phyloP scores from a whole-genome alignment of 2,888 invertebrate species.

The Mylabris sibirica region DNA sequence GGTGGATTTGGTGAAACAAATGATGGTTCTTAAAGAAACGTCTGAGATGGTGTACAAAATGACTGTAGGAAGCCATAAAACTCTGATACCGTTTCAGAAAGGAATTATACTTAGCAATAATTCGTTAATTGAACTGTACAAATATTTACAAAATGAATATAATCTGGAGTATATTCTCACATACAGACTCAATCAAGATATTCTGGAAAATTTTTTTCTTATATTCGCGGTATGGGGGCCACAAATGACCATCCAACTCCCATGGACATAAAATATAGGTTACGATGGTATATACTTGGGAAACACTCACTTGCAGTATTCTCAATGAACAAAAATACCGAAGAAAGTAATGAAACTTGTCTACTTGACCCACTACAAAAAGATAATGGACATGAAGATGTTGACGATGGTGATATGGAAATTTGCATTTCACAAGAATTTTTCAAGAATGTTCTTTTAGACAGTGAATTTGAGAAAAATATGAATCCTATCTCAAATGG shows the following conservation, averaged over 20 bases:
- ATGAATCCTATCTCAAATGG: no score
- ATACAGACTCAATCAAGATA: constrained; percentile 38
- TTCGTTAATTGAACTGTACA: constrained; percentile 23
- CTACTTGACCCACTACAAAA: no score
- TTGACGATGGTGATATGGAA: no score
- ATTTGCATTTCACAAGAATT: no score
- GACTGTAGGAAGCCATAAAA: constrained; percentile 39
- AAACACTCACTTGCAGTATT: constrained; percentile 43
- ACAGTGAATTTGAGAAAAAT: no score
- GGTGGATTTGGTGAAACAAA: constrained; percentile 37
- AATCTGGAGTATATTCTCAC: constrained; percentile 38
- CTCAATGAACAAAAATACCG: constrained; percentile 27
- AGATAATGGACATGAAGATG: no score
- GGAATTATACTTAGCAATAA: constrained; percentile 32
- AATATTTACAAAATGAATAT: constrained; percentile 36
- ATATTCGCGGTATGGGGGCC: constrained; percentile 44
- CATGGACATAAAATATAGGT: constrained; percentile 37
- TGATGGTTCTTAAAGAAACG: constrained; percentile 27
- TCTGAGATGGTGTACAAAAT: constrained; percentile 26
- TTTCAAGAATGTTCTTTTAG: no score
- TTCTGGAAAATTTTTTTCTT: constrained; percentile 46
- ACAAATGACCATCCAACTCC: constrained; percentile 43
- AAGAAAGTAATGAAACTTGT: constrained; percentile 15
- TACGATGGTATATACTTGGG: constrained; percentile 45
- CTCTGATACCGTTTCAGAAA: constrained; percentile 38